Evolutionary conservation across 2,888 invertebrate genomes (phyloP), one percentile per base, ranked within the genome.

Genomic region (Drosophila cyrtoloma): DNA sequence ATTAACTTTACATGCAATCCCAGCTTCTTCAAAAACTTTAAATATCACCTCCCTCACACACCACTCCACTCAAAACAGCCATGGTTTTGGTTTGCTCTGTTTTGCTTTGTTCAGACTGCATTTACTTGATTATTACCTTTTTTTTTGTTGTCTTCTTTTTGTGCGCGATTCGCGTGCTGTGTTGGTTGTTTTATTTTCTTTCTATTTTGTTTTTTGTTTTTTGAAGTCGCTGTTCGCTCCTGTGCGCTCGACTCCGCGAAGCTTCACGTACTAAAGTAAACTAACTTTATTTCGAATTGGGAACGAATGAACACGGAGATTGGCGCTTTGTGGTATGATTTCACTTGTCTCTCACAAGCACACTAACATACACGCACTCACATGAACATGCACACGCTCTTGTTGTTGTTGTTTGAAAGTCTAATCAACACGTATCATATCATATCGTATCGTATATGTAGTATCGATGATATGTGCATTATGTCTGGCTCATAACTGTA

Each of bases 161-260:
- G 61, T 30, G 65, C 52, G 44, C 64, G 55, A 47, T 67, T 75
- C 30, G 55, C 35, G 64, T 64, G 19, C 28, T 35, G 32, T 58
- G 55, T n/a, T 58, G 3, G 57, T 19, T 32, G 26, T 14, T 35
- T 1, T 37, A 19, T 6, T 71, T 56, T 1, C 28, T 26, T 9
- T 71, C 55, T 12, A 5, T 1, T 6, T 44, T 35, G 33, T 64
- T 55, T 42, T 64, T 5, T 28, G 28, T 28, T n/a, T 58, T 65
- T 50, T 28, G 58, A 33, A n/a, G 52, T 67, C 62, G 71, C 50
- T 55, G 78, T 32, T 81, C 68, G 79, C 87, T 84, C 82, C 79
- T 83, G 81, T 84, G 77, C 77, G 87, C 63, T 89, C 77, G 74
- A 81, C 84, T 81, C 84, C 77, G 79, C 89, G 77, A 80, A 75